These are phyloP conservation scores for Emys orbicularis DNA, from an alignment of 2,797 vertebrate species.

Conservation along the genomic window DNA sequence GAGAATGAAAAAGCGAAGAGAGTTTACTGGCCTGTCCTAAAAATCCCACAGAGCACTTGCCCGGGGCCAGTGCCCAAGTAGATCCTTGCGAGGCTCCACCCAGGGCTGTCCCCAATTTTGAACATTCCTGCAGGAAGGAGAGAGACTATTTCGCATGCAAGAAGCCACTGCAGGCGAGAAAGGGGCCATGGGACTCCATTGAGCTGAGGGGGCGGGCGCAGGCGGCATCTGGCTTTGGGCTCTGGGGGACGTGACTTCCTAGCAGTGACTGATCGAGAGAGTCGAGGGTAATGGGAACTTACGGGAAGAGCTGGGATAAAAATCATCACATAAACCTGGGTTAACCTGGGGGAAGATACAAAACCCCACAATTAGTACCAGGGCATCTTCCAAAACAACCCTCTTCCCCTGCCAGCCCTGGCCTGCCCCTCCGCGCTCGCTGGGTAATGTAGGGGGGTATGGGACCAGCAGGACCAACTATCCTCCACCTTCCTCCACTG, in stretches of 20 bases:
- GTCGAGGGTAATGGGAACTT: constrained; percentile 64
- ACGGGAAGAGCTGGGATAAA: constrained; percentile 92
- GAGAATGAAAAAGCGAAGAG: background rate
- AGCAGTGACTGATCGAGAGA: background rate
- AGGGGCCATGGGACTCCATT: background rate
- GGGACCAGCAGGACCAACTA: background rate
- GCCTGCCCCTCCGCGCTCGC: background rate
- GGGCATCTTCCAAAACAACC: background rate
- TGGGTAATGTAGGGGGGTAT: background rate
- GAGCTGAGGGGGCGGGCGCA: background rate
- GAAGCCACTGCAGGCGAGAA: background rate
- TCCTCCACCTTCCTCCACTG: background rate
- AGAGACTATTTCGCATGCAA: too few relatives aligned
- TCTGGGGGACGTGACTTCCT: background rate
- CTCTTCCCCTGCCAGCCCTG: background rate
- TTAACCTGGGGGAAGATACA: constrained; percentile 80
- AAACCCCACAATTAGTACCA: background rate
- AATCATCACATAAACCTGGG: constrained; percentile 83
- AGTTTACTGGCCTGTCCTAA: background rate
- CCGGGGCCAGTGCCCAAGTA: background rate
- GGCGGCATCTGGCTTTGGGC: background rate
- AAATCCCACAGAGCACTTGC: background rate
- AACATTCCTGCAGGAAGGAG: too few relatives aligned
- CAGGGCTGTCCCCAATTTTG: background rate
- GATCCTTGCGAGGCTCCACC: background rate